Percentiles rank a stretch among this genome's conserved stretches.
phyloP scores from a whole-genome alignment of 2,888 invertebrate species.

The Melieria omissa region DNA sequence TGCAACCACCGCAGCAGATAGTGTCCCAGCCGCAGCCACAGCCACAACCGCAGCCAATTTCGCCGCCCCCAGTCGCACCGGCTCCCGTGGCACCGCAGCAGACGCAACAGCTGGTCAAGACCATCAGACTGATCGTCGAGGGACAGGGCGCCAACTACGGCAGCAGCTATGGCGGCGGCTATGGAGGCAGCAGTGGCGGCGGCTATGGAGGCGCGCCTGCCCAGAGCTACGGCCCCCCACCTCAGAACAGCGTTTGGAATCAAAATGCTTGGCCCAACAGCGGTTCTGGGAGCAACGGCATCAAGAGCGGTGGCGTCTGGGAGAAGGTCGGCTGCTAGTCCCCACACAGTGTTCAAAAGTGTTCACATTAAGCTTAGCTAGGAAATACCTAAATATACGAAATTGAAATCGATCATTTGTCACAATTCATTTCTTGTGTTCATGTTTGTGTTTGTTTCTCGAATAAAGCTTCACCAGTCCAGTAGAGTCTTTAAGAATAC shows the following conservation, averaged over 20 bases:
- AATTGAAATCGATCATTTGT: too few relatives aligned
- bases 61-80: constrained; percentile 19
- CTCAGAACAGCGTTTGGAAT: constrained; percentile 20
- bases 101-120: constrained; percentile 54
- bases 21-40: not conserved
- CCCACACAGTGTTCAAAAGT: not conserved
- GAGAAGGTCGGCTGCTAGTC: constrained; percentile 57
- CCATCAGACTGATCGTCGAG: constrained; percentile 55
- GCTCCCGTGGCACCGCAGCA: constrained; percentile 38
- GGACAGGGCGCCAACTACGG: constrained; percentile 41
- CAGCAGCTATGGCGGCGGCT: constrained; percentile 10
- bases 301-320: constrained; percentile 57
- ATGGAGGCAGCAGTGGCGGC: constrained; percentile 29
- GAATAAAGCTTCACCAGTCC: constrained; percentile 2
- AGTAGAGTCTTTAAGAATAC: not conserved
- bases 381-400: not conserved
- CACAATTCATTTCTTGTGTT: not conserved
- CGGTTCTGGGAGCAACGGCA: constrained; percentile 44
- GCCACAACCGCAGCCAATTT: not conserved
- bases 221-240: constrained; percentile 52
- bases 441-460: not conserved
- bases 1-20: not conserved
- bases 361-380: not conserved
- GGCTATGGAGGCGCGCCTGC: constrained; percentile 41
- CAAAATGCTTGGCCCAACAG: constrained; percentile 25